Base-by-base conservation (phyloP, 1,140 invertebrate genomes). In the Helicoverpa zea region DNA sequence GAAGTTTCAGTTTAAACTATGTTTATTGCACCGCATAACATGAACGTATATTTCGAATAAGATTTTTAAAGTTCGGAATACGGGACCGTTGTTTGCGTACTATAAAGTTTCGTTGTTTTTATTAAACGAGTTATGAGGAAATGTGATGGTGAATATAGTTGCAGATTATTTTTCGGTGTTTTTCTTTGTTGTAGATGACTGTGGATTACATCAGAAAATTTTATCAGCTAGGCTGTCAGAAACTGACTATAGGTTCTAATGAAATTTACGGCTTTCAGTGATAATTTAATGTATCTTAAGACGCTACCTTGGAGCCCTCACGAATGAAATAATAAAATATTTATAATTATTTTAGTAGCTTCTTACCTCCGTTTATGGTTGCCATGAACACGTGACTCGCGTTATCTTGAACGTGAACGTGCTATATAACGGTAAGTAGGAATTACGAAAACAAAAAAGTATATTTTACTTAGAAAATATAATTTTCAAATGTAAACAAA, bases 261-360 rank as follows among this genome's bases (percentile, higher is more conserved):
- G 11, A 23, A 23, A 23, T 59, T 59, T 12, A 61, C 10, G 9
- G 2, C 7, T 23, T 2, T 7, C 3, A 7, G n/a, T 58, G 10
- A 16, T 56, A 63, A 18, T 52, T 72, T 56, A 13, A 47, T 43
- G 29, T 29, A 18, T 72, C 51, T 58, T 5, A 58, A 29, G 2
- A 61, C 13, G 43, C 4, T 63, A 63, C 13, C 58, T 52, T 74
- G 56, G 51, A 49, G 47, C 76, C 61, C 70, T 58, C 43, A 35
- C 18, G 52, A 80, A 83, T 77, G 82, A 43, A 58, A 58, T 10
- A 14, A 54, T 13, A 79, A 82, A 83, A 82, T 85, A 83, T 85
- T 83, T 81, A 83, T 82, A 81, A 82, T 85, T 85, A 82, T 84
- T 82, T 82, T 30, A 68, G n/a, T 79, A 59, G 75, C 59, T 66